Base-by-base conservation (phyloP, 2,797 vertebrate genomes). In the Rhinophrynus dorsalis region DNA sequence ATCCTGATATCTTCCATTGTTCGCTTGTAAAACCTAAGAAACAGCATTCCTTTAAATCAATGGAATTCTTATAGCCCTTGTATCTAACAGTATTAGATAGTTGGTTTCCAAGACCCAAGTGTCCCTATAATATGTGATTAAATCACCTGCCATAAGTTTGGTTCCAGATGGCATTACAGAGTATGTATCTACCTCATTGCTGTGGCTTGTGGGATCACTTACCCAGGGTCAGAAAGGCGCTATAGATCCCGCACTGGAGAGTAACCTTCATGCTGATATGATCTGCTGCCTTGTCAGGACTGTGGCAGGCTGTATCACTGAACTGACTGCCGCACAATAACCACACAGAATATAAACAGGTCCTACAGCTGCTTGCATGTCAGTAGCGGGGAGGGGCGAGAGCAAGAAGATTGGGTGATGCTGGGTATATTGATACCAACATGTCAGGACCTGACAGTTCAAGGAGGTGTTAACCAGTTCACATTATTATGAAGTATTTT, bases 371-470 rank as follows among this genome's bases (percentile, higher is more conserved):
- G 23, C 17, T 24, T 23, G 5, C 29, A 30, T 38, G 51, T n/a
- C 42, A 55, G 59, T 23, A 63, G 45, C 50, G 37, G 68, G 58
- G 50, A 56, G 60, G 68, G 50, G 51, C 32, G 59, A 38, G 20
- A 26, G 7, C 15, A 17, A 13, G 23, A 21, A 63, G 5, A 44
- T 26, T 37, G 68, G 68, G 68, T 51, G 60, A 63, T 48, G 51
- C 2, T 40, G 21, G 11, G 52, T 10, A 21, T 38, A 68, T 12
- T 57, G 66, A 68, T 59, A 59, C 59, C 38, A 62, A 44, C 68
- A 50, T 48, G 68, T 50, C 42, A 12, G 17, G 51, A 23, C 68
- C 32, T 64, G 68, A 47, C 35, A 27, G 13, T 15, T 45, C 37
- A 10, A 13, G 12, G 6, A 18, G 24, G 45, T 6, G 20, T 40